Percentiles rank a stretch among this genome's conserved stretches.
Evolutionary conservation across 2,888 invertebrate species (phyloP).

Genomic region (Hoplodrina ambigua): DNA sequence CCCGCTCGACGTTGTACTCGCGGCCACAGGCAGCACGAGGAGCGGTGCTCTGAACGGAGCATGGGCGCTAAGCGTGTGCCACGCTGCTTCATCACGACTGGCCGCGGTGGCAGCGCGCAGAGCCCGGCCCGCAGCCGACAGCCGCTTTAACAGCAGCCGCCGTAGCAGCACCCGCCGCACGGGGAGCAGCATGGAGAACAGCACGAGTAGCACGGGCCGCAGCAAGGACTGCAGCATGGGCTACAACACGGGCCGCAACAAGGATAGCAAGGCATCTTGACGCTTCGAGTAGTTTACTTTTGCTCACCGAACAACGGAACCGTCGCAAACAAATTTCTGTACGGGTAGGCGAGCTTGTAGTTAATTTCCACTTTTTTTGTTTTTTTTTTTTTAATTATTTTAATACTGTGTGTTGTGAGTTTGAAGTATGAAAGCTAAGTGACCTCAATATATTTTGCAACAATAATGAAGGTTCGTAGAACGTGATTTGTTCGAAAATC

Average conservation of each 20-base stretch:
- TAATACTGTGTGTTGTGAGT: slow-evolving; percentile 69
- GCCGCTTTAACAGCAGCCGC: slow-evolving; percentile 51
- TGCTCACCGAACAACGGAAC: slow-evolving; percentile 42
- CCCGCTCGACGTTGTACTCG: slow-evolving; percentile 51
- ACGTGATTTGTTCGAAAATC: slow-evolving; percentile 35
- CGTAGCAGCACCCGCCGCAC: slow-evolving; percentile 69
- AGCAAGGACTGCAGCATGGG: slow-evolving; percentile 73
- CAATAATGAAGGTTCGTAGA: slow-evolving; percentile 63
- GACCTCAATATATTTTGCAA: slow-evolving; percentile 20
- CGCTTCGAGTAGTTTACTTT: not conserved
- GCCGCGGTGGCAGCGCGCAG: slow-evolving; percentile 18
- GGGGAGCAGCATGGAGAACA: slow-evolving; percentile 74
- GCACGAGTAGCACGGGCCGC: slow-evolving; percentile 68
- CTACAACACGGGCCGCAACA: slow-evolving; percentile 68
- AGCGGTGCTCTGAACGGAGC: slow-evolving; percentile 58
- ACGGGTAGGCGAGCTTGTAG: slow-evolving; percentile 43
- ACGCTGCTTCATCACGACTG: slow-evolving; percentile 27
- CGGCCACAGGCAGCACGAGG: slow-evolving; percentile 52
- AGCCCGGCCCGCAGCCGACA: slow-evolving; percentile 2
- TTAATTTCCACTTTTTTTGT: slow-evolving; percentile 53
- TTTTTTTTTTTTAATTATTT: slow-evolving; percentile 52
- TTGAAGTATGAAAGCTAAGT: slow-evolving; percentile 73
- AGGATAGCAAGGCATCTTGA: slow-evolving; percentile 72
- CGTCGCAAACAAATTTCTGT: slow-evolving; percentile 43
- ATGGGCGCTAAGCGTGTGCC: slow-evolving; percentile 28